Evolutionary conservation across 2,797 vertebrate genomes (phyloP).

Genomic region (Argya squamiceps): DNA sequence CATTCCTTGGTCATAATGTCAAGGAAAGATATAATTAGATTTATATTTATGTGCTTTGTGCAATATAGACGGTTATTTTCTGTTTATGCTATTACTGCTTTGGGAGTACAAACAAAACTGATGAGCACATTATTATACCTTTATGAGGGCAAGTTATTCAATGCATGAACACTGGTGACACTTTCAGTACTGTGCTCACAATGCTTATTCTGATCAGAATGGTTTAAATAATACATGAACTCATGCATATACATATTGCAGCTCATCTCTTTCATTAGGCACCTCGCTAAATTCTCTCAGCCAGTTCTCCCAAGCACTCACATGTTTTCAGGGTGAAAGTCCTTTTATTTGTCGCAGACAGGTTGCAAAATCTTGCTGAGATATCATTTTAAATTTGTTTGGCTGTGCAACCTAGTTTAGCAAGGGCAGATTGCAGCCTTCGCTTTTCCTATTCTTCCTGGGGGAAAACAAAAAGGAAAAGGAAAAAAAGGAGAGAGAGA

Average conservation of each 20-base stretch:
- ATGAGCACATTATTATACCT: constrained; percentile 56
- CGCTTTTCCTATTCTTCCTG: constrained; percentile 23
- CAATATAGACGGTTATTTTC: constrained; percentile 34
- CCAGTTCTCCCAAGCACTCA: not conserved
- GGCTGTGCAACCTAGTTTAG: constrained; percentile 44
- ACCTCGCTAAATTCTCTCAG: constrained; percentile 25
- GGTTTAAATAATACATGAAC: constrained; percentile 74
- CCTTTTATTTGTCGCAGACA: constrained; percentile 22
- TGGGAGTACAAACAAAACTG: constrained; percentile 55
- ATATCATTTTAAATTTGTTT: constrained; percentile 49
- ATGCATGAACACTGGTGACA: constrained; percentile 22
- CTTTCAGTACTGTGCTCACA: constrained; percentile 45
- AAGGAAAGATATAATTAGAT: constrained; percentile 70
- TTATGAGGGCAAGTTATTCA: constrained; percentile 59
- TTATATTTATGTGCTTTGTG: constrained; percentile 66
- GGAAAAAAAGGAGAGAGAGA: not conserved
- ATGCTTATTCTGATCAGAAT: constrained; percentile 64
- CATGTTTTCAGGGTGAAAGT: constrained; percentile 36
- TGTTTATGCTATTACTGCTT: constrained; percentile 65
- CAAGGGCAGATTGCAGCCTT: constrained; percentile 19
- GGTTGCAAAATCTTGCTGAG: constrained; percentile 58
- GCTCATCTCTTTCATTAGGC: constrained; percentile 54
- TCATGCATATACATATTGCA: constrained; percentile 57
- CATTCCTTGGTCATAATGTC: constrained; percentile 56
- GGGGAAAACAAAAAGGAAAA: not conserved